Evolutionary conservation across 2,888 invertebrate genomes (phyloP), one percentile per base, ranked within the genome.

Genomic region (Coelogynopora nodosa): DNA sequence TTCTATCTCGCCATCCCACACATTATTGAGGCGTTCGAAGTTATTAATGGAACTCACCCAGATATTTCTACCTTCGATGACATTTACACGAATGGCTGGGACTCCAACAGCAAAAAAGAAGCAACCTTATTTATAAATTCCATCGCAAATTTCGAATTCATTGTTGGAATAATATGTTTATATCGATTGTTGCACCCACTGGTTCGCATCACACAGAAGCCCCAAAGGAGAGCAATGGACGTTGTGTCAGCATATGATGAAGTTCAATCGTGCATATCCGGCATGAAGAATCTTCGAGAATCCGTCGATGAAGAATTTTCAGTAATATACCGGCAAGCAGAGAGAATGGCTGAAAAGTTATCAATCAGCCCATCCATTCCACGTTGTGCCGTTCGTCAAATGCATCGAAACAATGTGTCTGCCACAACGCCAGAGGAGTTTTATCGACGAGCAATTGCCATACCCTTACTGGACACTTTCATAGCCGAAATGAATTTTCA

Each of bases 221-320:
- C 18, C 10, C 49, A 49, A 18, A 49, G 49, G 10, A 49, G 49
- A 49, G 49, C 49, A 49, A 49, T 49, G 18, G 18, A 49, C 18
- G 49, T 49, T 49, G 49, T 49, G 5, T 49, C 49, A 18, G 81
- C 81, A 5, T 28, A 81, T n/a, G n/a, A 81, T 81, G 81, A 81
- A 81, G 74, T 74, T 74, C 74, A 26, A 26, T 74, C 74, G 74
- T 74, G 5, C 23, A 74, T 74, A 74, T 74, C 74, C 23, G 74
- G 23, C 23, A 74, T 74, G 74, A 10, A 74, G 23, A 74, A n/a
- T 26, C 5, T 74, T 26, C 23, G 74, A 74, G 49, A 49, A 10
- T 49, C 18, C 49, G n/a, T n/a, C n/a, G n/a, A 49, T 49, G 49
- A 49, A 49, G 49, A 49, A 49, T 49, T 49, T 49, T 49, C 49